phyloP scores from a whole-genome alignment of 2,113 vertebrate species.

The Clarias magur region DNA sequence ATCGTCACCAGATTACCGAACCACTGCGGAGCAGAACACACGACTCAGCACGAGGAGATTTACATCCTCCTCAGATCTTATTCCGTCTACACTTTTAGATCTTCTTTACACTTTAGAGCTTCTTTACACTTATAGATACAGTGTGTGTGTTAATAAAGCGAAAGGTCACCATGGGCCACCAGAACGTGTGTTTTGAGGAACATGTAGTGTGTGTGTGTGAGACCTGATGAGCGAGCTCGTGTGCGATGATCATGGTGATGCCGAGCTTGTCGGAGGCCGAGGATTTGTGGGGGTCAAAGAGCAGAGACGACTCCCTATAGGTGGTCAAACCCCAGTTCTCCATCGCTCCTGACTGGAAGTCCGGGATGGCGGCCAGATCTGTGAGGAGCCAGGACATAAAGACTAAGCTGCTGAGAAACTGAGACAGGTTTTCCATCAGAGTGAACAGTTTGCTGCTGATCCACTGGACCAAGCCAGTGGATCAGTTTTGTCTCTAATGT shows the following conservation, averaged over 20 bases:
- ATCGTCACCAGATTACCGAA: constrained; percentile 85
- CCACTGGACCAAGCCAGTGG: background rate
- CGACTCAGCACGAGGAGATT: background rate
- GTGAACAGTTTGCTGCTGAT: background rate
- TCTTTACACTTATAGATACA: background rate
- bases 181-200: background rate
- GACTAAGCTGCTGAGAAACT: background rate
- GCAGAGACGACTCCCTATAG: constrained; percentile 70
- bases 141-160: no score
- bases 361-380: constrained; percentile 81
- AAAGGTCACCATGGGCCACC: no score
- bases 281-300: constrained; percentile 74
- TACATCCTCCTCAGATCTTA: no score
- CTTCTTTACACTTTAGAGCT: background rate
- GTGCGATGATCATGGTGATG: constrained; percentile 74
- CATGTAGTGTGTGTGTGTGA: background rate
- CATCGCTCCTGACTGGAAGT: constrained; percentile 81
- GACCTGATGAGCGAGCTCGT: constrained; percentile 81
- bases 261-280: constrained; percentile 71
- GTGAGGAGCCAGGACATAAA: background rate
- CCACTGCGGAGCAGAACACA: constrained; percentile 67
- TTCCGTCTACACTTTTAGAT: background rate
- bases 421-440: background rate
- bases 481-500: background rate
- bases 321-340: constrained; percentile 83